Evolutionary conservation across 2,113 vertebrate species (phyloP).

Genomic region (Nothocercus nigrocapillus): DNA sequence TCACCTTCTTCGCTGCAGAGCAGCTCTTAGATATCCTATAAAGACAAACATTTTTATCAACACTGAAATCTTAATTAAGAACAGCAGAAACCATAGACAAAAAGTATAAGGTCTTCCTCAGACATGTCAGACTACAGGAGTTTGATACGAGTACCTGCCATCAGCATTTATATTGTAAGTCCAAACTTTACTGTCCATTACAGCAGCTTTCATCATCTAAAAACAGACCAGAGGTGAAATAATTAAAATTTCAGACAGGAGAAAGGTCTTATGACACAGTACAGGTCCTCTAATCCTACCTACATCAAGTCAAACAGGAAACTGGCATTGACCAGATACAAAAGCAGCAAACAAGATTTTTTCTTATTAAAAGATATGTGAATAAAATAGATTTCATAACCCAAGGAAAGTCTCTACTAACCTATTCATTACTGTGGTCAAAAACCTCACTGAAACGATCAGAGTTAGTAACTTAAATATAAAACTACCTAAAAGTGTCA

Average conservation of each 20-base stretch:
- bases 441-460: not conserved
- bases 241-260: not conserved
- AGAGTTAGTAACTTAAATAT: not conserved
- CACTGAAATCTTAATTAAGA: not conserved
- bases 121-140: rapidly evolving
- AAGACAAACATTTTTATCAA: not conserved
- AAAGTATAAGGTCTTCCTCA: not conserved
- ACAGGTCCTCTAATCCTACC: not conserved
- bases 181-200: not conserved
- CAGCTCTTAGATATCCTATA: not conserved
- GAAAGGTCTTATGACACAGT: not conserved
- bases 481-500: not conserved
- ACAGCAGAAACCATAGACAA: not conserved
- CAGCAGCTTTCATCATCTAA: not conserved
- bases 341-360: not conserved
- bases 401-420: not conserved
- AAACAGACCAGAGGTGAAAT: slow-evolving; percentile 1
- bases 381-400: not conserved
- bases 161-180: not conserved
- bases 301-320: not conserved
- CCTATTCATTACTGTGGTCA: not conserved
- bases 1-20: not conserved
- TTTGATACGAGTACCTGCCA: not conserved
- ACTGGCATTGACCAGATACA: not conserved
- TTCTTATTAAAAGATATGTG: not conserved